These are phyloP conservation scores for Lithosia quadra DNA, from an alignment of 2,888 invertebrate species.

Conservation along the genomic window DNA sequence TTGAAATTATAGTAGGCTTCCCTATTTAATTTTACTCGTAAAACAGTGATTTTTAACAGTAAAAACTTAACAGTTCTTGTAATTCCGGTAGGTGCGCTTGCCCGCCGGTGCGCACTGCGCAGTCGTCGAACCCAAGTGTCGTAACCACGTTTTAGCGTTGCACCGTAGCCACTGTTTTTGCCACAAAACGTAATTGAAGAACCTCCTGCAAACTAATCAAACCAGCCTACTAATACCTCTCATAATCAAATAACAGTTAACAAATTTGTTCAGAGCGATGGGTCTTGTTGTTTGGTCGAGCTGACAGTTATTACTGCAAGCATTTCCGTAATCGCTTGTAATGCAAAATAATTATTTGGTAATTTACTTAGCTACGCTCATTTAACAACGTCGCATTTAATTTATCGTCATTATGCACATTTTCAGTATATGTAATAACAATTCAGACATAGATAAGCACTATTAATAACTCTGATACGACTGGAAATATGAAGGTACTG, in stretches of 20 bases:
- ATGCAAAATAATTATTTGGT: slow-evolving; percentile 43
- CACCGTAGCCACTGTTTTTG: slow-evolving; percentile 65
- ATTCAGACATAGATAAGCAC: neutral
- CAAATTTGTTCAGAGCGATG: neutral
- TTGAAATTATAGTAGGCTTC: neutral
- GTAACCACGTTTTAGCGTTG: slow-evolving; percentile 63
- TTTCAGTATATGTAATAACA: slow-evolving; percentile 1
- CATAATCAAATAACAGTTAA: neutral
- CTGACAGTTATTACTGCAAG: slow-evolving; percentile 28
- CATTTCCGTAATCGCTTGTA: slow-evolving; percentile 43
- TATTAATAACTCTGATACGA: neutral
- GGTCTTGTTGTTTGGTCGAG: slow-evolving; percentile 25
- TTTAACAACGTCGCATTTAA: slow-evolving; percentile 2
- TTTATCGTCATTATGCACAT: neutral
- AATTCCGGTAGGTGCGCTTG: slow-evolving; percentile 36
- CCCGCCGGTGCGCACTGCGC: slow-evolving; percentile 28
- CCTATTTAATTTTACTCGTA: neutral
- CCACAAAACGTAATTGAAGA: slow-evolving; percentile 66
- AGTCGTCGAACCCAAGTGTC: slow-evolving; percentile 67
- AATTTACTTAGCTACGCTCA: slow-evolving; percentile 15
- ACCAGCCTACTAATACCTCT: slow-evolving; percentile 47
- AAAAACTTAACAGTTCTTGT: slow-evolving; percentile 28
- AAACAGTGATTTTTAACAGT: neutral
- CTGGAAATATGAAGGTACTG: neutral
- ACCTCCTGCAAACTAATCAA: slow-evolving; percentile 57